phyloP scores from a whole-genome alignment of 2,113 vertebrate species.

The Laticauda laticaudata region DNA sequence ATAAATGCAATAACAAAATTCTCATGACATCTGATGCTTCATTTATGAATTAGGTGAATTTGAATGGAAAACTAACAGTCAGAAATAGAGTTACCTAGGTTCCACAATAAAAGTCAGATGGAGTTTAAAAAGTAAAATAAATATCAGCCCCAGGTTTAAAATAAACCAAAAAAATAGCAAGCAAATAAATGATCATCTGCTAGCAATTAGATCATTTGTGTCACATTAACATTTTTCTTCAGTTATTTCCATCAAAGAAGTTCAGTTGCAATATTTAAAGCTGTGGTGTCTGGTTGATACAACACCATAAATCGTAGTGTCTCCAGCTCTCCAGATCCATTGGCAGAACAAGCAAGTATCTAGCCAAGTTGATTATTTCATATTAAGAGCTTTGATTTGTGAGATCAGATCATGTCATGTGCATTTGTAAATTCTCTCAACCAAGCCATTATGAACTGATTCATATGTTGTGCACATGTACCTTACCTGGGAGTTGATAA shows the following conservation, averaged over 20 bases:
- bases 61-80: neutral
- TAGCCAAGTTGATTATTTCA: neutral
- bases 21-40: neutral
- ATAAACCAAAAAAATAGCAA: neutral
- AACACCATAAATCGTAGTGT: slow-evolving; percentile 13
- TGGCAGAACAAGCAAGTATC: slow-evolving; percentile 17
- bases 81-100: neutral
- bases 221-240: slow-evolving; percentile 12
- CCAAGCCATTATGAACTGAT: neutral
- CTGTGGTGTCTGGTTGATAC: slow-evolving; percentile 22
- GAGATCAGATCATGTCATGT: neutral
- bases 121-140: neutral
- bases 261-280: slow-evolving; percentile 4
- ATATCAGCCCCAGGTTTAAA: neutral
- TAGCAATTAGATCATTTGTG: slow-evolving; percentile 9
- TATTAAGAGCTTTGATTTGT: neutral
- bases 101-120: neutral
- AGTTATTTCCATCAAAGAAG: slow-evolving; percentile 19
- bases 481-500: neutral
- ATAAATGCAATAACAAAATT: neutral
- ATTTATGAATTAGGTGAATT: neutral
- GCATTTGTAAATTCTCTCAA: neutral
- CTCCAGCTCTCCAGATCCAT: neutral
- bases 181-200: slow-evolving; percentile 3
- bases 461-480: neutral